These are phyloP conservation scores for Vesta saturnalis DNA, from an alignment of 2,888 invertebrate genomes.

Conservation along the genomic window DNA sequence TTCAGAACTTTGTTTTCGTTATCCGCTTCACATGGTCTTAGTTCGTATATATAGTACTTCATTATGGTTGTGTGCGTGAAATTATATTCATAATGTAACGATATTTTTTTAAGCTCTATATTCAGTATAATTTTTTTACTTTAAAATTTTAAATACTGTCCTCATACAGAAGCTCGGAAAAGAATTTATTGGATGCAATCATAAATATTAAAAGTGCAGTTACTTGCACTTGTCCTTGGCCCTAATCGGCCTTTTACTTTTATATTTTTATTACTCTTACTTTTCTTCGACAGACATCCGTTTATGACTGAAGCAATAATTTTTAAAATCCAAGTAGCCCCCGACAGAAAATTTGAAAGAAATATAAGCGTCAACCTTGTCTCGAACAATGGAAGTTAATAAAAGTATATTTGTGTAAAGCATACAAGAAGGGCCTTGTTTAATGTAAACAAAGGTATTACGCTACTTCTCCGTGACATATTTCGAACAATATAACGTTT, in stretches of 20 bases:
- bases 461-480: conserved; percentile 39
- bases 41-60: no score
- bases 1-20: no score
- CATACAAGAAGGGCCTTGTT: conserved; percentile 23
- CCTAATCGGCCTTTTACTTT: conserved; percentile 45
- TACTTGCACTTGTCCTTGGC: conserved; percentile 47
- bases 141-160: no score
- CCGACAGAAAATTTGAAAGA: conserved; percentile 9
- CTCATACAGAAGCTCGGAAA: no score
- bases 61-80: no score
- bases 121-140: no score
- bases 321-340: conserved; percentile 5
- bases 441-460: conserved; percentile 31
- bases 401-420: conserved; percentile 7
- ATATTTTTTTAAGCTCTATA: no score
- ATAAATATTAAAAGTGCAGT: conserved; percentile 14
- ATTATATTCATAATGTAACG: no score
- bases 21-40: no score
- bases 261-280: conserved; percentile 54
- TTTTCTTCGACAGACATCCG: conserved; percentile 46
- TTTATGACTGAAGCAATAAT: conserved; percentile 24
- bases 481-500: conserved; percentile 28
- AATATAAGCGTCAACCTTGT: neutral
- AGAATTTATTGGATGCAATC: no score
- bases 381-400: conserved; percentile 6